Evolutionary conservation across 1,140 invertebrate species (phyloP).

Genomic region (Armadillidium nasatum): DNA sequence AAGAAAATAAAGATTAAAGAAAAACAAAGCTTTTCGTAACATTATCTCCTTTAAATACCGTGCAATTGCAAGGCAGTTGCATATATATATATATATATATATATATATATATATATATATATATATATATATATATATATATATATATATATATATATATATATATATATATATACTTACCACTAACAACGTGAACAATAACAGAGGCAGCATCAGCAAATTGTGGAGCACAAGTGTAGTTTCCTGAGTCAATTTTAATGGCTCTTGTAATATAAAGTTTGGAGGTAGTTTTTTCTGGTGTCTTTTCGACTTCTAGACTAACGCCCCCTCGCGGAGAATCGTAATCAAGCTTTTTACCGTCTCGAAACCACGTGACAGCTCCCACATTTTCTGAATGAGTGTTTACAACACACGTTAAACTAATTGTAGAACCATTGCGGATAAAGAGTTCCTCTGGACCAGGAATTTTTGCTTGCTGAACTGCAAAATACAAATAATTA

Average conservation of each 20-base stretch:
- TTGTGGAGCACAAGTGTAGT: slow-evolving; percentile 48
- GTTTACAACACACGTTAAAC: slow-evolving; percentile 71
- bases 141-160: slow-evolving; percentile 51
- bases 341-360: slow-evolving; percentile 25
- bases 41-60: too few relatives aligned
- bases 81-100: too few relatives aligned
- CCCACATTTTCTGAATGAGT: slow-evolving; percentile 65
- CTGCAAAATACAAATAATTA: background rate
- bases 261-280: slow-evolving; percentile 83
- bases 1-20: too few relatives aligned
- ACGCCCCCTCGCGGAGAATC: slow-evolving; percentile 59
- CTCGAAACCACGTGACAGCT: slow-evolving; percentile 37
- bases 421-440: slow-evolving; percentile 31
- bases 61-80: too few relatives aligned
- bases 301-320: slow-evolving; percentile 85
- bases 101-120: background rate
- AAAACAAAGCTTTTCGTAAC: too few relatives aligned
- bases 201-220: slow-evolving; percentile 78
- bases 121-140: background rate
- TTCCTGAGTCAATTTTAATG: slow-evolving; percentile 71
- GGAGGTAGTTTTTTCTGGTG: slow-evolving; percentile 72
- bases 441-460: slow-evolving; percentile 24
- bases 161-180: slow-evolving; percentile 54
- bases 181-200: slow-evolving; percentile 82
- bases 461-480: slow-evolving; percentile 25